phyloP scores from a whole-genome alignment of 1,140 invertebrate species.

The Bombyx mandarina region DNA sequence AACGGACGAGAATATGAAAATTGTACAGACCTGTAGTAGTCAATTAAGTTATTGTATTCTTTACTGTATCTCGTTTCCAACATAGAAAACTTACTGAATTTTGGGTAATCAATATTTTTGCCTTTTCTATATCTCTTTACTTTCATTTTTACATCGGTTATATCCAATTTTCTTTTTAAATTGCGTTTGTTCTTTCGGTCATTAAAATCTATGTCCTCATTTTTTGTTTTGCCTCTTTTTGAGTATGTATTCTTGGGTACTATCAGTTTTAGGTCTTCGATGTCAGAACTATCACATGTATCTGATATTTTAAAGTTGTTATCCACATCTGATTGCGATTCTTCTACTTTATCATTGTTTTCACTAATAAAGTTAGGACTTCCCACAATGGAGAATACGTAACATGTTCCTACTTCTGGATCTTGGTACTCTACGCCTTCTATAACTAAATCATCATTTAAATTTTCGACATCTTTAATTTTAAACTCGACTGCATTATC shows the following conservation, averaged over 20 bases:
- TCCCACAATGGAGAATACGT: constrained; percentile 34
- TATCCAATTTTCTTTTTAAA: constrained; percentile 40
- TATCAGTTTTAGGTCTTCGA: constrained; percentile 1
- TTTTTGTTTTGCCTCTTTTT: background rate
- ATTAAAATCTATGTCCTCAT: background rate
- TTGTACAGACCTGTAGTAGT: constrained; percentile 48
- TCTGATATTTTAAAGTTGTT: too few species aligned
- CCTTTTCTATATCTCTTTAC: constrained; percentile 51
- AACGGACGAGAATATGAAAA: constrained; percentile 51
- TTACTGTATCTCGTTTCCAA: constrained; percentile 31
- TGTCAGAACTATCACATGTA: too few species aligned
- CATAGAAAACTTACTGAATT: constrained; percentile 27
- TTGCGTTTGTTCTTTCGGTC: constrained; percentile 16
- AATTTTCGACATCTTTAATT: background rate
- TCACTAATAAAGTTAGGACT: constrained; percentile 2
- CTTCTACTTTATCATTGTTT: constrained; percentile 4
- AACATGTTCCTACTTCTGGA: constrained; percentile 39
- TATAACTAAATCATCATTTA: constrained; percentile 15
- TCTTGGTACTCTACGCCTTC: constrained; percentile 43
- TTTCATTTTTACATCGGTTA: constrained; percentile 19
- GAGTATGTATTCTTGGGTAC: constrained; percentile 1
- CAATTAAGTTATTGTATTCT: constrained; percentile 37
- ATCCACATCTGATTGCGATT: background rate
- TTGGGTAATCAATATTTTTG: constrained; percentile 56
- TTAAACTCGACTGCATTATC: too few species aligned